Conservation (phyloP, 2,113 vertebrate genomes). For the Morone chrysops region DNA sequence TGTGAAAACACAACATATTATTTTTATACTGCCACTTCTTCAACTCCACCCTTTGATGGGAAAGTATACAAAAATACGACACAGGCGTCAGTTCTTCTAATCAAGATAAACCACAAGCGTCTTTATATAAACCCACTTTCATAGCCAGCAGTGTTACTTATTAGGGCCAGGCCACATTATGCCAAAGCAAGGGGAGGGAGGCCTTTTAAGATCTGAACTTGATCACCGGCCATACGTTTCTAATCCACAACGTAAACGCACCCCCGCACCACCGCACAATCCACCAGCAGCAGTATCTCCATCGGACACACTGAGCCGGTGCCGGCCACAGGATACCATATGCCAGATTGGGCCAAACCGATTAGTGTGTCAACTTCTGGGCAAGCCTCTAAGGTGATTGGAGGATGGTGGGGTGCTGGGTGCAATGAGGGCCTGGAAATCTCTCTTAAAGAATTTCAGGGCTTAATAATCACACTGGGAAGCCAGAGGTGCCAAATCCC, state of each 20-base stretch:
- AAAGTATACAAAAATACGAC: constrained; percentile 8
- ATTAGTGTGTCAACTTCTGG: constrained; percentile 67
- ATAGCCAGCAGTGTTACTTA: constrained; percentile 61
- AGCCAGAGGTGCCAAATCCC: not conserved
- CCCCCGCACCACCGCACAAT: not conserved
- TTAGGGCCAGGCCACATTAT: constrained; percentile 52
- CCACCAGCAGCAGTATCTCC: constrained; percentile 21
- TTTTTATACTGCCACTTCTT: not conserved
- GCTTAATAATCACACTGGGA: constrained; percentile 40
- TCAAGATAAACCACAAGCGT: constrained; percentile 24
- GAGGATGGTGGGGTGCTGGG: constrained; percentile 33
- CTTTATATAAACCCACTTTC: constrained; percentile 42
- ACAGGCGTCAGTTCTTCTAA: not conserved
- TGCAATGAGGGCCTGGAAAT: constrained; percentile 45
- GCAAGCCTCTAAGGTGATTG: constrained; percentile 64
- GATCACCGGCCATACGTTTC: constrained; percentile 70
- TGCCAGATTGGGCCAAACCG: constrained; percentile 66
- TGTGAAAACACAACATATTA: not conserved
- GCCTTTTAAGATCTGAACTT: constrained; percentile 71
- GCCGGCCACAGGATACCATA: constrained; percentile 57
- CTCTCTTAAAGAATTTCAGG: constrained; percentile 42
- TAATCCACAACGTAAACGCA: constrained; percentile 66
- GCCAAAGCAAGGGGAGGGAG: constrained; percentile 35
- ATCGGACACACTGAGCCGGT: constrained; percentile 23
- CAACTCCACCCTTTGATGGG: not conserved